Percentiles rank a stretch among this genome's conserved stretches.
phyloP scores from a whole-genome alignment of 2,888 invertebrate genomes.

The Gymnosoma rotundatum region DNA sequence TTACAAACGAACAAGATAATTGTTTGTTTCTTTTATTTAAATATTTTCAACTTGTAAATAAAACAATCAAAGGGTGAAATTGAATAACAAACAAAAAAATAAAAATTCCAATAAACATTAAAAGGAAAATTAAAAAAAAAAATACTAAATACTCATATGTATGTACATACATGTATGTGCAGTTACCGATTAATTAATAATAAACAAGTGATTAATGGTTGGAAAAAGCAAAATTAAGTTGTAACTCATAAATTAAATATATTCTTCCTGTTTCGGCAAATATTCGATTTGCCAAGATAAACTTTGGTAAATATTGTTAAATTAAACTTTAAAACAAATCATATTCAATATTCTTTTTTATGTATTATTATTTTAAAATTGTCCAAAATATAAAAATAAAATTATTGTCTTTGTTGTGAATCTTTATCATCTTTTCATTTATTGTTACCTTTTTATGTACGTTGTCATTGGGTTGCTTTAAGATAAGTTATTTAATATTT shows the following conservation, averaged over 20 bases:
- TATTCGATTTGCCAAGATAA: too few relatives aligned
- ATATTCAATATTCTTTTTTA: background rate
- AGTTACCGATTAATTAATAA: too few relatives aligned
- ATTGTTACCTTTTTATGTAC: background rate
- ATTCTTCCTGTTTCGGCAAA: too few relatives aligned
- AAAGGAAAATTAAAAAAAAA: background rate
- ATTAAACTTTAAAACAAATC: too few relatives aligned
- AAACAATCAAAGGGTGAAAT: background rate
- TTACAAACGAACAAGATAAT: conserved; percentile 37
- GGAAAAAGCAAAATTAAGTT: too few relatives aligned
- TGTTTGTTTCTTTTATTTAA: background rate
- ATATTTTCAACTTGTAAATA: too few relatives aligned
- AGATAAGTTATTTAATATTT: conserved; percentile 11
- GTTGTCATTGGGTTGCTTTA: conserved; percentile 38
- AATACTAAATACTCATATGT: background rate
- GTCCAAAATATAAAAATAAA: background rate
- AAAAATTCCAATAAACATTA: background rate
- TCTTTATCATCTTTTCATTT: conserved; percentile 19
- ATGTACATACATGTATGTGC: too few relatives aligned
- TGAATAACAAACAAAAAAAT: background rate
- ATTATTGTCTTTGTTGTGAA: background rate
- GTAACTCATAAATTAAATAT: too few relatives aligned
- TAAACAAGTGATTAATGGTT: too few relatives aligned
- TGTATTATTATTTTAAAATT: background rate
- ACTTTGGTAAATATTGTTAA: too few relatives aligned